Conservation (phyloP, 2,888 invertebrate species). For the Mythimna albipuncta region DNA sequence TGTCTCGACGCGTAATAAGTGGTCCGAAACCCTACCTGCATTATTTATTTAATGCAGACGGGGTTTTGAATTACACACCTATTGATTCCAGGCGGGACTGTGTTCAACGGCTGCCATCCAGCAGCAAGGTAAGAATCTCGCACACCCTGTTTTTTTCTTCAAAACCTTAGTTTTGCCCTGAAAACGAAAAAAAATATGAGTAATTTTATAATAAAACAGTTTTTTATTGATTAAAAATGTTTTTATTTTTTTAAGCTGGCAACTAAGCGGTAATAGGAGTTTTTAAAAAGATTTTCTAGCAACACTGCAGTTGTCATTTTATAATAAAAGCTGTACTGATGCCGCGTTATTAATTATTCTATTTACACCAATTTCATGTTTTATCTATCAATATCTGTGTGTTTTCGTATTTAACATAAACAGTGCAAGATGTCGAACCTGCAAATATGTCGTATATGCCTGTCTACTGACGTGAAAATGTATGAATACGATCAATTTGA, state of each 20-base stretch:
- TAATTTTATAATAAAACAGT: too few relatives aligned
- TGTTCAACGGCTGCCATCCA: too few relatives aligned
- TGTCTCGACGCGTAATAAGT: too few relatives aligned
- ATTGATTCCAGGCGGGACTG: too few relatives aligned
- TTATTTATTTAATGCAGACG: too few relatives aligned
- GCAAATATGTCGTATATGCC: slow-evolving; percentile 76
- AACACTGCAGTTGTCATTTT: slow-evolving; percentile 51
- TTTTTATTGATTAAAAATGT: too few relatives aligned
- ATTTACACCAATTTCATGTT: slow-evolving; percentile 42
- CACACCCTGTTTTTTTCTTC: too few relatives aligned
- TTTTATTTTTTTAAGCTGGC: slow-evolving; percentile 1
- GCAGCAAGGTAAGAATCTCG: too few relatives aligned
- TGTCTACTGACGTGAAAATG: slow-evolving; percentile 73
- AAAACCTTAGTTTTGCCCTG: too few relatives aligned
- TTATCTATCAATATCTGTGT: slow-evolving; percentile 26
- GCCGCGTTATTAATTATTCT: slow-evolving; percentile 48
- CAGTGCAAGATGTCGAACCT: slow-evolving; percentile 67
- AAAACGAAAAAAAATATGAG: too few relatives aligned
- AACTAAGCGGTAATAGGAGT: neutral
- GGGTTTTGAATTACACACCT: too few relatives aligned
- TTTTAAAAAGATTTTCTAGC: slow-evolving; percentile 27
- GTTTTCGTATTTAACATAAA: slow-evolving; percentile 34
- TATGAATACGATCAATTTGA: slow-evolving; percentile 72
- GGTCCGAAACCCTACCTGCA: too few relatives aligned
- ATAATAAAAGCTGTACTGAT: slow-evolving; percentile 25